phyloP scores from a whole-genome alignment of 2,113 vertebrate genomes.

The Leptosomus discolor region DNA sequence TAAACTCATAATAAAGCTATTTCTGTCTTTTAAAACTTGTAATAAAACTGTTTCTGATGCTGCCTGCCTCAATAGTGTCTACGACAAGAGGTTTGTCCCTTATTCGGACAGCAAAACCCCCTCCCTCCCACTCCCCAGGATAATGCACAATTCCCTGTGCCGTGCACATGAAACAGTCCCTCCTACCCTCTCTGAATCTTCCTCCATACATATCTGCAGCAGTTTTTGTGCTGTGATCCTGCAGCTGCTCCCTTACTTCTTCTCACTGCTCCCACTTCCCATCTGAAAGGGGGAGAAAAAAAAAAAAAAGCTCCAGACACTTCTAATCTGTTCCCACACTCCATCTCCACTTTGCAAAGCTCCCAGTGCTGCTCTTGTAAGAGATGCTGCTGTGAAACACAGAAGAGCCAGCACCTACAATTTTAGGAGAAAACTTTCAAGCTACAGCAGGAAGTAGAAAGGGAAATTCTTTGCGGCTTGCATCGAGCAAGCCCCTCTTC shows the following conservation, averaged over 20 bases:
- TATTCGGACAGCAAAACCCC: neutral
- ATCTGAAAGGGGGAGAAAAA: slow-evolving; percentile 26
- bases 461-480: slow-evolving; percentile 15
- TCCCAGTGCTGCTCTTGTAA: neutral
- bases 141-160: neutral
- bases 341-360: neutral
- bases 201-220: neutral
- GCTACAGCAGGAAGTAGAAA: neutral
- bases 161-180: neutral
- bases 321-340: slow-evolving; percentile 41
- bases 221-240: slow-evolving; percentile 32
- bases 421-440: neutral
- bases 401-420: neutral
- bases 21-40: neutral
- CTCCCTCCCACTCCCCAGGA: neutral
- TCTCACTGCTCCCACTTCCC: slow-evolving; percentile 63
- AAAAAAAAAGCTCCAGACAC: slow-evolving; percentile 23
- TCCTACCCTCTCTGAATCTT: slow-evolving; percentile 2
- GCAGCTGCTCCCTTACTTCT: slow-evolving; percentile 48
- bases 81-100: neutral
- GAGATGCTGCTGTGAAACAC: neutral
- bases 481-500: neutral
- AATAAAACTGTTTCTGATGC: neutral
- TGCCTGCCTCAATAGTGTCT: neutral
- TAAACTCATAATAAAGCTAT: neutral